These are phyloP conservation scores for Felis chaus DNA, from an alignment of 2,113 vertebrate species.

Conservation along the genomic window DNA sequence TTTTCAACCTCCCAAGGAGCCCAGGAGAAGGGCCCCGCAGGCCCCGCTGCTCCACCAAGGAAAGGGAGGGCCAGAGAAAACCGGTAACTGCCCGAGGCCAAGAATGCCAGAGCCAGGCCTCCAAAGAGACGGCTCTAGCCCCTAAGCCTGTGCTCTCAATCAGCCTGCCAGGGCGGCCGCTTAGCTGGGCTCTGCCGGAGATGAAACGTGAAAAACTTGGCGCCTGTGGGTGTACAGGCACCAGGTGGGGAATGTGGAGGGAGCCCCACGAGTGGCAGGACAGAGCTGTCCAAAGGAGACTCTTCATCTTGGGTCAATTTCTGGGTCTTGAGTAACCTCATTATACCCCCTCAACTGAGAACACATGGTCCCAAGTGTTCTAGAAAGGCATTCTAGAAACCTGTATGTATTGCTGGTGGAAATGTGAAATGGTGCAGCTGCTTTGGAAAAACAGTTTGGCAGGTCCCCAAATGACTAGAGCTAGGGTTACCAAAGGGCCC, in stretches of 20 bases:
- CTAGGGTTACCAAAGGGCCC: neutral
- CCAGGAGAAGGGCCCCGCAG: neutral
- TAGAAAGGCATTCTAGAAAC: neutral
- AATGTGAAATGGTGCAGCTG: neutral
- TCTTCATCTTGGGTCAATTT: neutral
- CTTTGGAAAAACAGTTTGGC: neutral
- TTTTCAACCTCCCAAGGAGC: neutral
- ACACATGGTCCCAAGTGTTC: neutral
- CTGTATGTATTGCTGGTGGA: neutral
- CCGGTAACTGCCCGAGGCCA: neutral
- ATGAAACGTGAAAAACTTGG: accelerated
- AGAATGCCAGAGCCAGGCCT: neutral
- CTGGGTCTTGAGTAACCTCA: neutral
- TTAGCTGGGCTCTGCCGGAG: neutral
- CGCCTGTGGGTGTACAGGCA: neutral
- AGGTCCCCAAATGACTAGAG: neutral
- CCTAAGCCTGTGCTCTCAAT: neutral
- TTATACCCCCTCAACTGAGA: neutral
- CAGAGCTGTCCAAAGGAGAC: neutral
- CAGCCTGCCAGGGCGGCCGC: accelerated
- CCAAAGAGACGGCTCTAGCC: neutral
- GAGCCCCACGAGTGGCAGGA: accelerated
- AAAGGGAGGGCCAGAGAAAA: neutral
- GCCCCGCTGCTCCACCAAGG: neutral
- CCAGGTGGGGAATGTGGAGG: neutral